Percentiles rank a stretch among this genome's conserved stretches.
Conservation (phyloP, 1,140 invertebrate genomes). For the Neuroterus valhalla region DNA sequence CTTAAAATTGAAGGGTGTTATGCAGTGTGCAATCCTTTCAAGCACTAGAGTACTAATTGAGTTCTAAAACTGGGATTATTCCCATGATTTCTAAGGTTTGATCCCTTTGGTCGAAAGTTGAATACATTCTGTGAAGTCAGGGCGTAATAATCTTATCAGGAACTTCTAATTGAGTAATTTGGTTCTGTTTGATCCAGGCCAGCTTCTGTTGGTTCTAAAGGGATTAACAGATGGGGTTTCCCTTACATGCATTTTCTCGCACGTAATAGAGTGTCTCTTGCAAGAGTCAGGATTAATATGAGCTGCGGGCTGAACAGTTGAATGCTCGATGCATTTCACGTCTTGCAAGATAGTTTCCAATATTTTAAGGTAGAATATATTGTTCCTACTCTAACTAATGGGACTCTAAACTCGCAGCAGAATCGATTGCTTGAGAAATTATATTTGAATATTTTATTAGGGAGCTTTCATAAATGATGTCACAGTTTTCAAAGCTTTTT, state of each 20-base stretch:
- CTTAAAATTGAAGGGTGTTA: not conserved
- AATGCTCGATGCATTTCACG: too few relatives aligned
- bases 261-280: not conserved
- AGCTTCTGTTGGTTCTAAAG: not conserved
- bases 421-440: too few relatives aligned
- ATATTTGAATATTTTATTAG: too few relatives aligned
- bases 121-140: not conserved
- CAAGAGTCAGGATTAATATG: not conserved
- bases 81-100: not conserved
- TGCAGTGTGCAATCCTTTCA: not conserved
- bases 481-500: too few relatives aligned
- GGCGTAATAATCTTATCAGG: not conserved
- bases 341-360: not conserved
- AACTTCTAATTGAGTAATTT: not conserved
- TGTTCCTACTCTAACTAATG: not conserved
- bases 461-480: too few relatives aligned
- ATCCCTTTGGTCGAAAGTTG: not conserved
- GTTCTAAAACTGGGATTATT: not conserved
- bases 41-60: constrained; percentile 6
- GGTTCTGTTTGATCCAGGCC: not conserved
- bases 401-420: too few relatives aligned
- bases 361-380: not conserved
- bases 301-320: too few relatives aligned
- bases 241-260: constrained; percentile 5
- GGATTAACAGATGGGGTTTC: not conserved